Evolutionary conservation across 2,888 invertebrate genomes (phyloP), one percentile per base, ranked within the genome.

Genomic region (Drosophila colorata): DNA sequence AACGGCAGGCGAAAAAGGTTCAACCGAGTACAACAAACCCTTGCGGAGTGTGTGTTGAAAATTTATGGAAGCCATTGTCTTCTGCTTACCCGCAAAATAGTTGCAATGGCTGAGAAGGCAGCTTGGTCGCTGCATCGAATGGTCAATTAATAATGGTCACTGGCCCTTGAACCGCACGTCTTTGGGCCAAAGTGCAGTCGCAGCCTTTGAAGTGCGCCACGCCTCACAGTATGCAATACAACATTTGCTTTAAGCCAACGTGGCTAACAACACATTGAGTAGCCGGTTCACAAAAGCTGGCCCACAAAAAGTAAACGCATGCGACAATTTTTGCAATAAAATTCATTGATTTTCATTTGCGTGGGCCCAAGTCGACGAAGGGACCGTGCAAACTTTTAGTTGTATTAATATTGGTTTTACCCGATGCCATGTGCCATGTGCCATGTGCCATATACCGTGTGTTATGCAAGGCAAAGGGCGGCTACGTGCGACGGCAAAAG

Each of bases 61-160:
- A 77, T 86, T 82, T 78, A 78, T 82, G 72, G 48, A 28, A 49
- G 61, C 57, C 87, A 86, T 83, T 83, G 87, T 80, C 84, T 74
- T 38, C 60, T 69, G 63, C 61, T 88, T 68, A 74, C 53, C 84
- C 74, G 63, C 82, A 74, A 71, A 70, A 80, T 74, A 58, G 60
- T 71, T 86, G 86, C 77, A 87, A 38, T 65, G 69, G 64, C 46
- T 49, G 64, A 55, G 49, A 40, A 40, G 16, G 25, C 55, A 55
- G 48, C 47, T 18, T 47, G 35, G 13, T 18, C 25, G 77, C 78
- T 84, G 89, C 89, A 84, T 23, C 67, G 63, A 85, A 87, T 74
- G 85, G 74, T 38, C 84, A 71, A 88, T 87, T 84, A 87, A 74
- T 84, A 81, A 78, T 87, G 87, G 82, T 84, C 82, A 70, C 25